Conservation (phyloP, 1,140 invertebrate genomes). For the Octopus sinensis region DNA sequence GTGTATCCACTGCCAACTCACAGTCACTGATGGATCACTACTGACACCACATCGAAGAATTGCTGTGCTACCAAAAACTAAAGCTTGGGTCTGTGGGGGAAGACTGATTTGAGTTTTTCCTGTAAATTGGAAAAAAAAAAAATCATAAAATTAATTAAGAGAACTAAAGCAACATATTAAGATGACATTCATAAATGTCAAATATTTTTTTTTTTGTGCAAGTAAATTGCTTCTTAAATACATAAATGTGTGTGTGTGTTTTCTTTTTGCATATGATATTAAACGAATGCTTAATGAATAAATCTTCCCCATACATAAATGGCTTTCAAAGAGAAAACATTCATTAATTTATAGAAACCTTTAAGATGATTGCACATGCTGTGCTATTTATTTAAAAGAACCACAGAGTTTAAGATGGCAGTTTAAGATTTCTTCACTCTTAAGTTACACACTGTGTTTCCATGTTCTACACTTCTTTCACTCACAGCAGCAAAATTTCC, state of each 20-base stretch:
- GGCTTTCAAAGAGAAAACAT: background rate
- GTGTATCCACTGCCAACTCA: constrained; percentile 80
- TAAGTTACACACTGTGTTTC: too few species aligned
- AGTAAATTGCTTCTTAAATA: too few species aligned
- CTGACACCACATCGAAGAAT: constrained; percentile 88
- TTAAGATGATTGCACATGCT: too few species aligned
- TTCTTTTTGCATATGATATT: background rate
- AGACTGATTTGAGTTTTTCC: constrained; percentile 88
- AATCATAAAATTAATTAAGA: background rate
- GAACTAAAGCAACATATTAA: too few species aligned
- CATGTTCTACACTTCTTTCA: too few species aligned
- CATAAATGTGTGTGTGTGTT: too few species aligned
- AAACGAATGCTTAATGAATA: background rate
- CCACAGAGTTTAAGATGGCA: too few species aligned
- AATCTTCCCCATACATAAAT: background rate
- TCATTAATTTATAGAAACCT: background rate
- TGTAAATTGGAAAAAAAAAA: constrained; percentile 53
- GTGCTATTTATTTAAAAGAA: too few species aligned
- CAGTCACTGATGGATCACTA: constrained; percentile 87
- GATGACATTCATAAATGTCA: too few species aligned
- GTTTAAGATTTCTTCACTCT: too few species aligned
- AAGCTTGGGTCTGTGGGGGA: constrained; percentile 83
- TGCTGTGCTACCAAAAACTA: constrained; percentile 84
- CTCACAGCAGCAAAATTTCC: too few species aligned
- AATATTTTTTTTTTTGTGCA: too few species aligned